A percentile compares a stretch with the other conserved stretches of the same genome.
Evolutionary conservation across 2,888 invertebrate genomes (phyloP).

Genomic region (Panzeria rudis): DNA sequence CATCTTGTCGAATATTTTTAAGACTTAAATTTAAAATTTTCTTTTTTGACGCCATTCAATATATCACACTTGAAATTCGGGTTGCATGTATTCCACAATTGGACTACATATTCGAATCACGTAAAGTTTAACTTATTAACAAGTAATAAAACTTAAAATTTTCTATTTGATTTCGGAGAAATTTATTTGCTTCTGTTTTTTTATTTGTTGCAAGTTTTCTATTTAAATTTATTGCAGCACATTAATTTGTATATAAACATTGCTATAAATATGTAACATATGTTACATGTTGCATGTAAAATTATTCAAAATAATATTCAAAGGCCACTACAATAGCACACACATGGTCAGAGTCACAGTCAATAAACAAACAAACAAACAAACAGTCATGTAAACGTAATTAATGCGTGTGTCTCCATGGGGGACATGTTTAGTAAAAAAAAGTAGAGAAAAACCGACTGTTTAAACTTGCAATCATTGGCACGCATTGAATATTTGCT

Average conservation of each 20-base stretch:
- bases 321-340: constrained; percentile 26
- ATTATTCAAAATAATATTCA: background rate
- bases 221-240: background rate
- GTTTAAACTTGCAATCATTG: constrained; percentile 57
- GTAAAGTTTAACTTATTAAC: too few species aligned
- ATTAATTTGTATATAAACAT: background rate
- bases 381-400: constrained; percentile 29
- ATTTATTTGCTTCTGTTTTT: background rate
- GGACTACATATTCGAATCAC: background rate
- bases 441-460: constrained; percentile 9
- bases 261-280: background rate
- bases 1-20: too few species aligned
- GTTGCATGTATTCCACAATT: background rate
- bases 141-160: background rate
- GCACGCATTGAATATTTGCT: constrained; percentile 61
- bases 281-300: background rate
- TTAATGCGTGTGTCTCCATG: constrained; percentile 56
- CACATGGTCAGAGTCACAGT: constrained; percentile 55
- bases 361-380: background rate
- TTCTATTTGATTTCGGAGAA: background rate
- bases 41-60: too few species aligned
- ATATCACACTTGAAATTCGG: background rate
- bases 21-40: too few species aligned
- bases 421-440: constrained; percentile 14
- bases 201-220: background rate